Base-by-base conservation (phyloP, 2,113 vertebrate species). In the Antigone vipio region DNA sequence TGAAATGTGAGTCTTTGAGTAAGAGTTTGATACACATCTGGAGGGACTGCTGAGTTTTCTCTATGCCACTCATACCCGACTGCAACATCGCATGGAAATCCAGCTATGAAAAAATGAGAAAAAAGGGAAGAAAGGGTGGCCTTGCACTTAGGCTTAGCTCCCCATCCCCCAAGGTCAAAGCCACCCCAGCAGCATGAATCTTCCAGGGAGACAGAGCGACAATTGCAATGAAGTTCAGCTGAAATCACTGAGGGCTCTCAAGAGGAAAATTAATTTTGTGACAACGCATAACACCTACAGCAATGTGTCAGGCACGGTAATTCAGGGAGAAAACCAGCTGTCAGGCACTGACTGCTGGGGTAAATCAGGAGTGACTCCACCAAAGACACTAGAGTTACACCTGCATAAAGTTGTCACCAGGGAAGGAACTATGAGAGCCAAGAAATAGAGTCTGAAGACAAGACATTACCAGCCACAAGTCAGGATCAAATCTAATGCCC, bases 211-310 rank as follows among this genome's bases (percentile, higher is more conserved):
- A 75, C 73, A 85, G 76, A 92, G 44, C 0, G 0, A 80, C 90
- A 78, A 81, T 13, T 83, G 79, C 72, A 69, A 8, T 7, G 24
- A 80, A 73, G 44, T 86, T 93, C 71, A 92, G 63, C 72, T 94
- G 90, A 93, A 95, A 89, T 89, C 85, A 95, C 66, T n/a, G 64
- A 79, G 71, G 63, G 69, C 66, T 91, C 92, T 95, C 6, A 0
- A 80, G 81, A 89, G 81, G 91, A 94, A 97, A 97, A 95, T 91
- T 85, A 89, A 95, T 92, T 93, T 92, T 66, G 69, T 91, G 89
- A 87, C 94, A 87, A 76, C 4, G 67, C 58, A 11, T 73, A 73
- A 88, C 66, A 92, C 68, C 75, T 77, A 42, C 67, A 85, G 77
- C 1, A 1, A 85, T 87, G 42, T 66, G 66, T 82, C 92, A 96